Percentiles rank a stretch among this genome's conserved stretches.
Evolutionary conservation across 2,888 invertebrate genomes (phyloP).

Genomic region (Eristalis pertinax): DNA sequence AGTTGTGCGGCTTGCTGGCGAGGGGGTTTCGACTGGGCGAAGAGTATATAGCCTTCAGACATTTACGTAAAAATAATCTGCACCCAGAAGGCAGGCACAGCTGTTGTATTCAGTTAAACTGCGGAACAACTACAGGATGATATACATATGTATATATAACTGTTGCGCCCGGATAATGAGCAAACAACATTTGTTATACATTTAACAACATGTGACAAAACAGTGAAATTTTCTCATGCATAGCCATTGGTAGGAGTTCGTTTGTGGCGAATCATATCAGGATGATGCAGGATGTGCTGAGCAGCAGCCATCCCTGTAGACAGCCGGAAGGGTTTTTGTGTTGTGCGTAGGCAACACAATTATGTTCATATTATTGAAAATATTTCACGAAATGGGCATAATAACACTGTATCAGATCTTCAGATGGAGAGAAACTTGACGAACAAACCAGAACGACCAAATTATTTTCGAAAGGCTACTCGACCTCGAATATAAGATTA

Average conservation of each 20-base stretch:
- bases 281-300: background rate
- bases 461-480: too few relatives aligned
- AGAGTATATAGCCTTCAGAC: slow-evolving; percentile 51
- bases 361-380: slow-evolving; percentile 47
- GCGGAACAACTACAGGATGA: slow-evolving; percentile 17
- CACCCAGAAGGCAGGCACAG: slow-evolving; percentile 54
- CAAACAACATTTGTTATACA: slow-evolving; percentile 64
- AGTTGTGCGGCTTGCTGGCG: background rate
- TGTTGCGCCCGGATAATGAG: slow-evolving; percentile 68
- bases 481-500: too few relatives aligned
- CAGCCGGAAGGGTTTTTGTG: slow-evolving; percentile 48
- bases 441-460: too few relatives aligned
- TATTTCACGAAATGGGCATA: background rate
- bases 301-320: slow-evolving; percentile 8
- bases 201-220: slow-evolving; percentile 63
- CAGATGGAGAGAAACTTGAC: too few relatives aligned
- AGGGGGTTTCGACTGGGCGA: background rate
- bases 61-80: slow-evolving; percentile 50
- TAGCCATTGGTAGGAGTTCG: slow-evolving; percentile 16
- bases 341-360: slow-evolving; percentile 48
- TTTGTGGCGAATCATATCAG: slow-evolving; percentile 31
- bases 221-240: slow-evolving; percentile 52
- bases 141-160: background rate
- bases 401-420: too few relatives aligned
- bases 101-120: slow-evolving; percentile 37